These are phyloP conservation scores for Peromyscus melanophrys DNA, from an alignment of 2,797 vertebrate genomes.

Conservation along the genomic window DNA sequence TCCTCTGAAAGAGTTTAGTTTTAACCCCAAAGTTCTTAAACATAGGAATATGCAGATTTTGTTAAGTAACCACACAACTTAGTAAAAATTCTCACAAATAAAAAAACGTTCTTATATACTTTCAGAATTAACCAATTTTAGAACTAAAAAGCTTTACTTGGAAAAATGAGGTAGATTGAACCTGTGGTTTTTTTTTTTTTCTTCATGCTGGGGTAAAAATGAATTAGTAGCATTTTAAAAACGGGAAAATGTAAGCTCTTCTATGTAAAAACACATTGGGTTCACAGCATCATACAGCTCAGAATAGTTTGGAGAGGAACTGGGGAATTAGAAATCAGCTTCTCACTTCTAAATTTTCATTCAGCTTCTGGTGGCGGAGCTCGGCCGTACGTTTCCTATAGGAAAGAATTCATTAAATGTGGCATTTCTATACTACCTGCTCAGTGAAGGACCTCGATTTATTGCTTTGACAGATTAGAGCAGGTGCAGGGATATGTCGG, in stretches of 20 bases:
- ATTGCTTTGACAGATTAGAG: background rate
- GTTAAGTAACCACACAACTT: background rate
- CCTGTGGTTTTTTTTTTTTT: background rate
- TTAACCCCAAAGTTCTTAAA: conserved; percentile 58
- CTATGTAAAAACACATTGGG: background rate
- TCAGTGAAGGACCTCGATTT: background rate
- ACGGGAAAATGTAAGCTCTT: background rate
- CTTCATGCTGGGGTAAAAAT: background rate
- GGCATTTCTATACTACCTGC: background rate
- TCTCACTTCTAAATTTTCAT: background rate
- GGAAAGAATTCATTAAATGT: background rate
- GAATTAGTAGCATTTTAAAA: conserved; percentile 40
- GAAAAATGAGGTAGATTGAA: conserved; percentile 39
- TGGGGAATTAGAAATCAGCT: conserved; percentile 26
- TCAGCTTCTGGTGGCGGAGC: background rate
- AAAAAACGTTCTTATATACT: background rate
- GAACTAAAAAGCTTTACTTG: background rate
- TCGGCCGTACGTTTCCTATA: background rate
- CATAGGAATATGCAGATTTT: conserved; percentile 40
- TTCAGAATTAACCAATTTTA: conserved; percentile 10
- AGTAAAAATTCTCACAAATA: background rate
- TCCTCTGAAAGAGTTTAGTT: background rate
- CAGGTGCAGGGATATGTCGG: rapidly evolving
- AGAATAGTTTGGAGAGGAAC: background rate
- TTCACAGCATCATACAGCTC: background rate